These are phyloP conservation scores for Synodontis membranacea DNA, from an alignment of 2,113 vertebrate genomes.

Conservation along the genomic window DNA sequence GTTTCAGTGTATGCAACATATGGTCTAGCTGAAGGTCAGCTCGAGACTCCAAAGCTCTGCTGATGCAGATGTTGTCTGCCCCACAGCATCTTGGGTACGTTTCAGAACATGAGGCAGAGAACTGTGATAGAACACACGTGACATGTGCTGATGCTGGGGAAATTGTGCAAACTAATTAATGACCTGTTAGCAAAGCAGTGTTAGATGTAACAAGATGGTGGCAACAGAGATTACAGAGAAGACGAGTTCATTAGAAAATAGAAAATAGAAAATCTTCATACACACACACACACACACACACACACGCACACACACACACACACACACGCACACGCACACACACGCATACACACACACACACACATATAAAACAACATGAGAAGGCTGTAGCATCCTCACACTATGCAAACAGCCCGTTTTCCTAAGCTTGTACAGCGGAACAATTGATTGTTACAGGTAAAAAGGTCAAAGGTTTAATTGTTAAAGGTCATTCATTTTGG, in stretches of 20 bases:
- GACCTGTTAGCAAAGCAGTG: constrained; percentile 33
- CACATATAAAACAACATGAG: too few relatives aligned
- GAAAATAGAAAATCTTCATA: too few relatives aligned
- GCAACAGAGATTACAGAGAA: neutral
- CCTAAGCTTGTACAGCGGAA: neutral
- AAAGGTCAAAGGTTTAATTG: constrained; percentile 5
- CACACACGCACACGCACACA: too few relatives aligned
- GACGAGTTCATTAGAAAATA: too few relatives aligned
- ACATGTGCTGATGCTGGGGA: constrained; percentile 21
- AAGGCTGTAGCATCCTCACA: neutral
- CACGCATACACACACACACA: too few relatives aligned
- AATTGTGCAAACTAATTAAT: constrained; percentile 28
- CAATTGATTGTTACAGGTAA: neutral
- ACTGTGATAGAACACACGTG: constrained; percentile 42
- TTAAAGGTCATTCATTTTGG: constrained; percentile 6
- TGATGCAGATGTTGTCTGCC: constrained; percentile 42
- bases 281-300: too few relatives aligned
- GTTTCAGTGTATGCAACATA: constrained; percentile 61
- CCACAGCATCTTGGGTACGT: constrained; percentile 34
- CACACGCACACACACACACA: too few relatives aligned
- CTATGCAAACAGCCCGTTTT: neutral
- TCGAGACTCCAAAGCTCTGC: constrained; percentile 47
- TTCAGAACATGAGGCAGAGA: constrained; percentile 47
- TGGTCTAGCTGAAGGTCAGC: constrained; percentile 74
- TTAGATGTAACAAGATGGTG: constrained; percentile 9